These are phyloP conservation scores for Thysanoteuthis rhombus DNA, from an alignment of 2,888 invertebrate genomes.

Conservation along the genomic window DNA sequence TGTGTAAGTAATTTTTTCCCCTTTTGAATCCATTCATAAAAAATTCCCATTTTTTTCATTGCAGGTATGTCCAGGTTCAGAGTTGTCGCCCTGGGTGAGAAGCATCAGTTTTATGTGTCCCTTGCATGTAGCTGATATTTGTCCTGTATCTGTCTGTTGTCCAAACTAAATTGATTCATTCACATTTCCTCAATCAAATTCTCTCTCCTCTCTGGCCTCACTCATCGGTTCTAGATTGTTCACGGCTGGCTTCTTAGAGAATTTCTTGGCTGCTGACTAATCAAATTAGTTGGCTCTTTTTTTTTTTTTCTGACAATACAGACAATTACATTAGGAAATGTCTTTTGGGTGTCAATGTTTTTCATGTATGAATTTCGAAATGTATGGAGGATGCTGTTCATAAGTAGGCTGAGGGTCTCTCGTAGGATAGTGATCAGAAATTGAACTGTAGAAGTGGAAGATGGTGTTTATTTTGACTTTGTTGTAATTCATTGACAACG, in stretches of 20 bases:
- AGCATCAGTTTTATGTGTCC: not conserved
- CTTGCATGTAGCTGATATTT: not conserved
- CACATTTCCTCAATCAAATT: not conserved
- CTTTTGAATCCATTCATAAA: not conserved
- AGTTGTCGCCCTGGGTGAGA: conserved; percentile 12
- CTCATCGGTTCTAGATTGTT: not conserved
- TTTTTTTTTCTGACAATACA: not conserved
- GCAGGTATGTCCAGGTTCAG: not conserved
- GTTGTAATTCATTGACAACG: not conserved
- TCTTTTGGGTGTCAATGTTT: not conserved
- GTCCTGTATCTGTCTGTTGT: not conserved
- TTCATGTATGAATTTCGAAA: not conserved
- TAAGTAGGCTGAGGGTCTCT: not conserved
- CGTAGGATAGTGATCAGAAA: not conserved
- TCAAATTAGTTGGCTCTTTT: not conserved
- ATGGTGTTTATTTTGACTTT: not conserved
- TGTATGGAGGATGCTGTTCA: not conserved
- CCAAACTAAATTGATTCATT: not conserved
- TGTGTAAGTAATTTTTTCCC: not conserved
- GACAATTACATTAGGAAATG: not conserved
- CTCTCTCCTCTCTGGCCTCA: not conserved
- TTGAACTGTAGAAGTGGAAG: not conserved
- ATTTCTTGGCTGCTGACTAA: not conserved
- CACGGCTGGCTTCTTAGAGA: not conserved
- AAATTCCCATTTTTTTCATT: conserved; percentile 12